These are phyloP conservation scores for Aplysia californica DNA, from an alignment of 1,140 invertebrate genomes.

Conservation along the genomic window DNA sequence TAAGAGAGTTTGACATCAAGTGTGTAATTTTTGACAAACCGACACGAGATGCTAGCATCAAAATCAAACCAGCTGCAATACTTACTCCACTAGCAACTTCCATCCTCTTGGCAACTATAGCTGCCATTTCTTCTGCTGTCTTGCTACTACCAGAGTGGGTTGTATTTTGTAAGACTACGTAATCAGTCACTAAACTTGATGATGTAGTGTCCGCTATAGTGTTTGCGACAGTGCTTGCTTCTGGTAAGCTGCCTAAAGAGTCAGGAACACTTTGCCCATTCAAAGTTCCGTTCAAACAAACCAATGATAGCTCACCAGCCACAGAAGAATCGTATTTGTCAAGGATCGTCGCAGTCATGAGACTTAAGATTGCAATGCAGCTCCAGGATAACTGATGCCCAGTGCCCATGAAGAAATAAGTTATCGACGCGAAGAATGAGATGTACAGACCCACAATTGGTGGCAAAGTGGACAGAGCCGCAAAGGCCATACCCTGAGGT, in stretches of 20 bases:
- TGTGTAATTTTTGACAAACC: slow-evolving; percentile 65
- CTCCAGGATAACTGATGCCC: slow-evolving; percentile 93
- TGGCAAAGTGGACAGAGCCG: slow-evolving; percentile 85
- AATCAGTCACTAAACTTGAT: too few species aligned
- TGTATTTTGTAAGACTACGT: too few species aligned
- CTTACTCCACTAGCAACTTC: slow-evolving; percentile 39
- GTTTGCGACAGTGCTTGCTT: neutral
- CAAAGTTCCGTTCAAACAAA: neutral
- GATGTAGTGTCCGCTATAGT: too few species aligned
- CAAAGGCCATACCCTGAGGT: slow-evolving; percentile 86
- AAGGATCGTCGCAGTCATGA: slow-evolving; percentile 65
- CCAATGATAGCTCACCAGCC: neutral
- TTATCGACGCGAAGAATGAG: slow-evolving; percentile 91
- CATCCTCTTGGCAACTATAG: too few species aligned
- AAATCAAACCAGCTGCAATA: slow-evolving; percentile 30
- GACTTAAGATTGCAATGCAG: slow-evolving; percentile 67
- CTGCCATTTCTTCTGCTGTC: neutral
- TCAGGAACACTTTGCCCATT: neutral
- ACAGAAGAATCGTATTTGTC: slow-evolving; percentile 43
- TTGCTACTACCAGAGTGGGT: neutral
- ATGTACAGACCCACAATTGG: slow-evolving; percentile 93
- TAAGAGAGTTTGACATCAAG: slow-evolving; percentile 68
- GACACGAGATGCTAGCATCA: slow-evolving; percentile 65
- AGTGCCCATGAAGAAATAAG: slow-evolving; percentile 92
- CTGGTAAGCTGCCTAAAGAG: neutral